Evolutionary conservation across 1,140 invertebrate species (phyloP), one percentile per base, ranked within the genome.

Genomic region (Whitmania pigra): DNA sequence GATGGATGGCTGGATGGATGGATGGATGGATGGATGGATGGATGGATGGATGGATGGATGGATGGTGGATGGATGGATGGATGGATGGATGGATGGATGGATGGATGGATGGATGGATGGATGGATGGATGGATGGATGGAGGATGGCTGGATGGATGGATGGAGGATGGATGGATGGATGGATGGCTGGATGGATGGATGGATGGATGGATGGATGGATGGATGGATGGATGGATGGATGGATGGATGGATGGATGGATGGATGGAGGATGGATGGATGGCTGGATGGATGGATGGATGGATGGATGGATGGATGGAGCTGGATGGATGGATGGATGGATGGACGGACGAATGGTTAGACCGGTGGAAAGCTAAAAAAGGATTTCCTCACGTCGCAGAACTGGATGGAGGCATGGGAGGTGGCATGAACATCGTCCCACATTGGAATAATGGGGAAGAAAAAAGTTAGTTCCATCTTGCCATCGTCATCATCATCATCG

Each of bases 71-170:
- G 57, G 57, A 60, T 60, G 57, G 57, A 60, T 60, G 57, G 57
- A 60, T 60, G 57, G 57, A 60, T 60, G 57, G 57, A 60, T 60
- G 57, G 57, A 60, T 60, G 57, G 57, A 60, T 60, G 57, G 57
- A 60, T 60, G 57, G 57, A 60, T 60, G 57, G 57, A 60, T 60
- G 57, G 57, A 60, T 63, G 57, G 57, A 63, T 63, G 57, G 57
- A 31, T 5, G 43, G 43, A 49, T 49, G 57, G 22, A 11, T 57
- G 55, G 55, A 57, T 57, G 55, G 55, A 57, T 9, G 55, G 20
- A 57, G 2, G 22, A 11, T 25, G 55, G 57, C 5, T 15, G 57
- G 20, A 63, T n/a, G 57, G 15, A 63, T 17, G 57, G n/a, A 63
- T 63, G 57, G 57, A 63, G 55, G 2, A 57, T 57, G 55, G 55